Base-by-base conservation (phyloP, 2,888 invertebrate species). In the Drosophila cognata region DNA sequence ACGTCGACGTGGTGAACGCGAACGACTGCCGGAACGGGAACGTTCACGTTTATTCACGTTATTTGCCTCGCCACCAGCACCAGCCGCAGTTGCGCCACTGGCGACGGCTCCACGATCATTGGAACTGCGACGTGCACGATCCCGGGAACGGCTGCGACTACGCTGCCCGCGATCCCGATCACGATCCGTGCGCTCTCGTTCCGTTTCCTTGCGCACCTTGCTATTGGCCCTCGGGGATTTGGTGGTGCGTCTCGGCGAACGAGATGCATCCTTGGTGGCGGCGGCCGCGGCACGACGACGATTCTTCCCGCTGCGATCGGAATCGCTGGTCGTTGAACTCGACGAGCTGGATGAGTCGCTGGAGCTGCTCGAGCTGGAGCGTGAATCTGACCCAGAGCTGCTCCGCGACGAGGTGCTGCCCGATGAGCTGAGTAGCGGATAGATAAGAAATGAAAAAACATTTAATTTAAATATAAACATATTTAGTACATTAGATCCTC, bases 391-490 rank as follows among this genome's bases (percentile, higher is more conserved):
- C 18, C 89, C 92, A 4, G 96, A 95, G 1, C 96, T 96, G 71
- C 96, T 95, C 1, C 92, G 89, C 0, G 98, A 97, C 18, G 97
- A 97, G 89, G 96, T 97, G 91, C 96, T 97, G 68, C 96, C 96
- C 11, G 97, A 97, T 28, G 97, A 96, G 93, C 96, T 95, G 84
- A 48, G 73, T 28, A 25, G 84, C 43, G 46, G 16, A 46, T 46
- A 16, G 16, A 8, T 2, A 72, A 28, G 16, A 48, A 48, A 29
- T 4, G 8, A 21, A 6, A 56, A 48, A 52, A 59, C 35, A 33
- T 81, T 77, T 66, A 29, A 18, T 25, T 36, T 35, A 66, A 18
- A n/a, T n/a, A 2, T 35, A 7, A 25, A n/a, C 8, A 46, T 4
- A 46, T 25, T 2, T 46, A 4, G 16, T 16, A 46, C 21, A 21